These are phyloP conservation scores for Helogale parvula DNA, from an alignment of 2,113 vertebrate genomes.

Conservation along the genomic window DNA sequence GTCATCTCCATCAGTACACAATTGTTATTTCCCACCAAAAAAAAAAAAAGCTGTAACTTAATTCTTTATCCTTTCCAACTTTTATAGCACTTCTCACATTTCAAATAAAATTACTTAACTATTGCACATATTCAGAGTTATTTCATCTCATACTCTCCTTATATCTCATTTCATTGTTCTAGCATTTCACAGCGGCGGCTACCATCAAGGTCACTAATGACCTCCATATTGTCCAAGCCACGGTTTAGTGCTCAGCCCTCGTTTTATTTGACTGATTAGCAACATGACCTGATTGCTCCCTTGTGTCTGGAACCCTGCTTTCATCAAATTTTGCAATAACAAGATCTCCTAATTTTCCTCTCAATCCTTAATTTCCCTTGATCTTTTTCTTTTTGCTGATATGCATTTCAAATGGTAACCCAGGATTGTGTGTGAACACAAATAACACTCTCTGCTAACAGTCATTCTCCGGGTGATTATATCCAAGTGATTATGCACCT, in stretches of 20 bases:
- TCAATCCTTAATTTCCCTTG: background rate
- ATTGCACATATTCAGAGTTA: background rate
- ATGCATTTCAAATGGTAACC: background rate
- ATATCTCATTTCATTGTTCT: background rate
- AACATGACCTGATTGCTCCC: background rate
- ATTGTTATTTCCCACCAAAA: background rate
- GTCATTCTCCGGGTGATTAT: background rate
- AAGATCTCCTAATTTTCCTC: background rate
- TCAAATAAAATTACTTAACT: background rate
- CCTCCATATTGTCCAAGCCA: background rate
- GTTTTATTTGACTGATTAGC: background rate
- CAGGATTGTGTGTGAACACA: background rate
- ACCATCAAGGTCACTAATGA: background rate
- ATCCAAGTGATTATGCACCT: background rate
- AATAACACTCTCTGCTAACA: background rate
- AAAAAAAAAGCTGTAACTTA: background rate
- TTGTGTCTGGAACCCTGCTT: background rate
- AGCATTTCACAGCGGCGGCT: background rate
- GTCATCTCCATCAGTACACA: background rate
- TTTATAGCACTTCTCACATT: background rate
- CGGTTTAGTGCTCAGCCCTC: background rate
- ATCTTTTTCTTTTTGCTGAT: background rate
- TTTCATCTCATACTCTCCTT: background rate
- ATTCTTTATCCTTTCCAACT: background rate
- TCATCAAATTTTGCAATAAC: background rate